Evolutionary conservation across 1,140 invertebrate genomes (phyloP), one percentile per base, ranked within the genome.

Genomic region (Nasonia giraulti): DNA sequence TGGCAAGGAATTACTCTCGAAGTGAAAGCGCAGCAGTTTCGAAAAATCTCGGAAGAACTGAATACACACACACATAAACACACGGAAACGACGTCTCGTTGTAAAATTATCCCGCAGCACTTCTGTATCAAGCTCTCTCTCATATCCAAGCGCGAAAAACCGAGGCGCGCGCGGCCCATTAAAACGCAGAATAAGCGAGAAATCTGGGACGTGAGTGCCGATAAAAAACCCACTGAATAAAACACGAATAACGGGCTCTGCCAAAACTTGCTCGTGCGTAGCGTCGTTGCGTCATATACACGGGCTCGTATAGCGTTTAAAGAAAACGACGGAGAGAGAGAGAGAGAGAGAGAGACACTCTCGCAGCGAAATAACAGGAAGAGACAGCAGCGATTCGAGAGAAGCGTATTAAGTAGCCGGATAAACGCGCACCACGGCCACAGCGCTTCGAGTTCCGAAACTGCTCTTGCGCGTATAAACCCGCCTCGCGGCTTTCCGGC

Each of bases 321-420:
- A 71, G 68, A 71, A 31, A 71, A 71, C 23, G 68, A 71, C 20
- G n/a, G 7, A 27, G 2, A 68, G 66, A 27, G 8, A 2, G 7
- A 27, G 2, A 68, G 66, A 27, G 8, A 2, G 27, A 68, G 66
- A 27, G 8, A 27, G 6, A 27, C 17, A 4, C 23, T 17, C 23
- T 17, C 23, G 20, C 4, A 27, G 8, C 27, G 27, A 71, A 71
- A 71, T 71, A 71, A 71, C 27, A 31, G 68, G 27, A 71, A 71
- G 31, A 71, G 68, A 31, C 68, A 31, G 10, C 31, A 8, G 11
- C 6, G 68, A 33, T 71, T 31, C 68, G 68, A 71, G 68, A 69
- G 68, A 7, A 71, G 68, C 68, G 27, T 71, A 71, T 71, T 71
- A 71, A 71, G 68, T 27, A 62, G 55, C 55, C 55, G 55, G 55